Evolutionary conservation across 2,888 invertebrate species (phyloP).

Genomic region (Aromia moschata): DNA sequence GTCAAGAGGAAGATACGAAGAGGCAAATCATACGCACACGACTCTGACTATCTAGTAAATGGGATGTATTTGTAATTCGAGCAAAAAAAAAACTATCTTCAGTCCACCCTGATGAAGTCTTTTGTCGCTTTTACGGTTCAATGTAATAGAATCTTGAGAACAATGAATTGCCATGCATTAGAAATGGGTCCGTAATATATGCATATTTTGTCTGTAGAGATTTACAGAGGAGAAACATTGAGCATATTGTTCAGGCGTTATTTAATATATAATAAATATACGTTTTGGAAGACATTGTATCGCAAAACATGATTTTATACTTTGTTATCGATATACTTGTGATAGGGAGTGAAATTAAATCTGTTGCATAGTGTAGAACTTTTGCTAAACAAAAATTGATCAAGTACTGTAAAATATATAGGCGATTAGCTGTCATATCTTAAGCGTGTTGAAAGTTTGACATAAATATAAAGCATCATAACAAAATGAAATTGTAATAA

Average conservation of each 20-base stretch:
- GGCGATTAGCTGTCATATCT: neutral
- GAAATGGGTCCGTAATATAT: neutral
- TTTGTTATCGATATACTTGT: slow-evolving; percentile 10
- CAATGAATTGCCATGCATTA: slow-evolving; percentile 5
- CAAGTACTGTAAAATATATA: too few species aligned
- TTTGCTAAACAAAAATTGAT: too few species aligned
- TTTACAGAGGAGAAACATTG: slow-evolving; percentile 7
- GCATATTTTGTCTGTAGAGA: slow-evolving; percentile 1
- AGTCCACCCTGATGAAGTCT: neutral
- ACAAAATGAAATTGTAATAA: neutral
- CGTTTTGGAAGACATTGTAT: slow-evolving; percentile 7
- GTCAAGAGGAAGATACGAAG: slow-evolving; percentile 78
- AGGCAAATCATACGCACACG: slow-evolving; percentile 86
- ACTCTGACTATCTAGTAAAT: slow-evolving; percentile 96
- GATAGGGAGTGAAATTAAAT: neutral
- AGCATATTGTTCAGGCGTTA: slow-evolving; percentile 24
- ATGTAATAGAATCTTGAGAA: neutral
- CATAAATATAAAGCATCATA: too few species aligned
- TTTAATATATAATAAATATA: slow-evolving; percentile 6
- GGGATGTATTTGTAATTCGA: slow-evolving; percentile 93
- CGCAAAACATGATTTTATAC: slow-evolving; percentile 19
- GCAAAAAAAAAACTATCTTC: neutral
- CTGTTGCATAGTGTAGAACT: neutral
- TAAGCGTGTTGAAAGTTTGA: neutral
- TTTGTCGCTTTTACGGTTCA: neutral